Base-by-base conservation (phyloP, 1,140 invertebrate genomes). In the Drosophila nigromelanica region DNA sequence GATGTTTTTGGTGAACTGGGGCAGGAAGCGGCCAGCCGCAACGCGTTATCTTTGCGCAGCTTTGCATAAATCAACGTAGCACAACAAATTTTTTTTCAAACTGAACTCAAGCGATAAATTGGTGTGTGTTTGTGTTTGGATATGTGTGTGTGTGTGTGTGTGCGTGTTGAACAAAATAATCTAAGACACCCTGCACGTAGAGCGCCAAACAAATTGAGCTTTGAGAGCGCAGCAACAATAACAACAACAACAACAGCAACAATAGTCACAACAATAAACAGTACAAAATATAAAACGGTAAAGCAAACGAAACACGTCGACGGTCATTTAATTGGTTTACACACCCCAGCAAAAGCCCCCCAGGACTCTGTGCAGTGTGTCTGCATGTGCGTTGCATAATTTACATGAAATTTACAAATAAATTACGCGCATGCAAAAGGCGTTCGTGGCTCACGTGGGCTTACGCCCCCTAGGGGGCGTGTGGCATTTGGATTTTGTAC, bases 71-170 rank as follows among this genome's bases (percentile, higher is more conserved):
- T 86, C 81, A 87, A 81, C 82, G 81, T 72, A 51, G 43, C 59
- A 72, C 50, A 61, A 47, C 52, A 71, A 72, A 72, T 61, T 69
- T 69, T 68, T 56, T 68, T 14, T 70, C 63, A 50, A 86, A 67
- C 82, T 67, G 81, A 86, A 81, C 82, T 78, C 81, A 86, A 86
- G 81, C 81, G 81, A 87, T 81, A 86, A 86, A 86, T 86, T 86
- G 81, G 63, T 63, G 50, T 60, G 35, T 48, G 33, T 56, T 24
- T 42, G 30, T 37, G 35, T 27, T 8, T 47, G 11, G 15, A 30
- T 47, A 33, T 51, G 55, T 27, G 35, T 58, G 33, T 51, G 24
- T 40, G 14, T 30, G 40, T 45, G 33, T 66, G 30, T 47, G 54
- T 66, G 68, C 43, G 18, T 50, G 37, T 50, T 64, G 50, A 62